Conservation (phyloP, 2,888 invertebrate species). For the Drosophila paranaensis region DNA sequence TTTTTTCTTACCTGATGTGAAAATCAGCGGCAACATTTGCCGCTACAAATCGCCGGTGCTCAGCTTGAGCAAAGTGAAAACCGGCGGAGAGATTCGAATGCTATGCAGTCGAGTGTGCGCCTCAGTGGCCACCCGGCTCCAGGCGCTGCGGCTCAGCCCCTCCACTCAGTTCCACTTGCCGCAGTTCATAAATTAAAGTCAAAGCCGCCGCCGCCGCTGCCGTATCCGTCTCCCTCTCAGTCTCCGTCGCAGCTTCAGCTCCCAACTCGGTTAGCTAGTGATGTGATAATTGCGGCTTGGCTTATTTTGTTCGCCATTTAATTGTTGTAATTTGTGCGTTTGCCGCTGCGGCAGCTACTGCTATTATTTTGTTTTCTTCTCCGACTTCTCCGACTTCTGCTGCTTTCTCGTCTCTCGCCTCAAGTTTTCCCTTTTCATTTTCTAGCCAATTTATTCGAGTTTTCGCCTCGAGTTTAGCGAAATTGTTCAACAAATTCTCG, state of each 20-base stretch:
- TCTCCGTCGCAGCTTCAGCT: conserved; percentile 9
- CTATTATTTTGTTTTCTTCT: conserved; percentile 31
- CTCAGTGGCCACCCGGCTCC: conserved; percentile 57
- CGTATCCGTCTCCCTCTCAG: conserved; percentile 2
- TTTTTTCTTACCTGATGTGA: conserved; percentile 45
- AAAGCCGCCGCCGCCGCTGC: conserved; percentile 27
- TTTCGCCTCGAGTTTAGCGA: conserved; percentile 65
- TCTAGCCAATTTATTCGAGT: conserved; percentile 65
- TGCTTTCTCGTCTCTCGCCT: conserved; percentile 13
- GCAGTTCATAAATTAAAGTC: conserved; percentile 77
- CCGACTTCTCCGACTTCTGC: neutral
- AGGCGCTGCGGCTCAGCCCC: conserved; percentile 1
- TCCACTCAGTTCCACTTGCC: conserved; percentile 45
- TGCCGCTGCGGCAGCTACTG: conserved; percentile 25
- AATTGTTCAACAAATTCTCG: conserved; percentile 78
- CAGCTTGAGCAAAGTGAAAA: conserved; percentile 58
- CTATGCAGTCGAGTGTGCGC: conserved; percentile 46
- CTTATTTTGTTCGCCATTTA: conserved; percentile 78
- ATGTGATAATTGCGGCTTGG: conserved; percentile 79
- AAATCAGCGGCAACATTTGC: conserved; percentile 36
- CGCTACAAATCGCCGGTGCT: conserved; percentile 56
- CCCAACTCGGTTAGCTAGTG: conserved; percentile 50
- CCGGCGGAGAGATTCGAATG: conserved; percentile 51
- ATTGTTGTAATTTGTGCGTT: conserved; percentile 79
- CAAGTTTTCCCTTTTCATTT: conserved; percentile 73